These are phyloP conservation scores for Sander lucioperca DNA, from an alignment of 2,113 vertebrate genomes.

Conservation along the genomic window DNA sequence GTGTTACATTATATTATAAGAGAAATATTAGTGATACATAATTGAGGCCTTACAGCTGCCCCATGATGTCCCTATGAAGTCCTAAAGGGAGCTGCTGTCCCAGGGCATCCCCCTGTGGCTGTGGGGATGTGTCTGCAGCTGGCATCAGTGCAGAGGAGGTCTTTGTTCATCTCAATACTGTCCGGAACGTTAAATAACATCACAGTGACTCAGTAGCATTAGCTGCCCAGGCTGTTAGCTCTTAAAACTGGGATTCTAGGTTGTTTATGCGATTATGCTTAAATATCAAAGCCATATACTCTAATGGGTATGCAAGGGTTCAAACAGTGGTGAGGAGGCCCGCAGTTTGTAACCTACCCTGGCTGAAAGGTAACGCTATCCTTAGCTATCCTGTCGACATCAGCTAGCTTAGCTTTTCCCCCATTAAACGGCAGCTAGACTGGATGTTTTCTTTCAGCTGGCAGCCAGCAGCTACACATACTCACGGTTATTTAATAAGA, in stretches of 20 bases:
- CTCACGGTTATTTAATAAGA: constrained; percentile 55
- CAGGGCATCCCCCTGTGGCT: no score
- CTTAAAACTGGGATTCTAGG: neutral
- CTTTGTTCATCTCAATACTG: neutral
- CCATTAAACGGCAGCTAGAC: neutral
- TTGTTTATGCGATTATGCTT: neutral
- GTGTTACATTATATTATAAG: constrained; percentile 1
- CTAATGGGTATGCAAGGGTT: neutral
- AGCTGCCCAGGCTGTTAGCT: constrained; percentile 29
- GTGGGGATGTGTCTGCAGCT: neutral
- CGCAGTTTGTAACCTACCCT: constrained; percentile 19
- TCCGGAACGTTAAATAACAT: no score
- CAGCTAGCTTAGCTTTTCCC: constrained; percentile 75
- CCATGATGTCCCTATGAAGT: no score
- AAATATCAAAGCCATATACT: neutral
- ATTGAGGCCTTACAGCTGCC: no score
- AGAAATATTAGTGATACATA: no score
- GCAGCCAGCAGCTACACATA: neutral
- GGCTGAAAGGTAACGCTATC: constrained; percentile 62
- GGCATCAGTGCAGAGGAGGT: neutral
- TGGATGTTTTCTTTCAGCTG: neutral
- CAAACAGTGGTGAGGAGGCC: constrained; percentile 1
- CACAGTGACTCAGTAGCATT: constrained; percentile 52
- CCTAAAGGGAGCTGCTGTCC: no score
- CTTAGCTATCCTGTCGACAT: constrained; percentile 10